phyloP scores from a whole-genome alignment of 2,888 invertebrate species.

The Danaus chrysippus region DNA sequence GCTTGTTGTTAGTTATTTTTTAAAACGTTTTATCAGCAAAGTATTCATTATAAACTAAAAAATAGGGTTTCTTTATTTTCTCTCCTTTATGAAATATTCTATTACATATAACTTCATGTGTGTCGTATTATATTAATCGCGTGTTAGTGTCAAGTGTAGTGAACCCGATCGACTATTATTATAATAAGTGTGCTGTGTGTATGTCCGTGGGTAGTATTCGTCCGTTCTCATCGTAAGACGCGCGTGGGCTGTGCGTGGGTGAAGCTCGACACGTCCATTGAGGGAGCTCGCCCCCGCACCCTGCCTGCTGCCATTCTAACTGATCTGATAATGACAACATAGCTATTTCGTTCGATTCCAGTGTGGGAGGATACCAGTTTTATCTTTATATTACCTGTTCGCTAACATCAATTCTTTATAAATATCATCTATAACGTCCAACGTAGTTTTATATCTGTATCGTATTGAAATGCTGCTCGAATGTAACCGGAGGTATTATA shows the following conservation, averaged over 20 bases:
- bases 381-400: conserved; percentile 23
- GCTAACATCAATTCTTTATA: conserved; percentile 17
- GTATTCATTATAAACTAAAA: no score
- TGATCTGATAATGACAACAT: conserved; percentile 56
- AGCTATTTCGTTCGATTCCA: conserved; percentile 42
- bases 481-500: conserved; percentile 46
- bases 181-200: conserved; percentile 39
- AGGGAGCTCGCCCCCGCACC: conserved; percentile 55
- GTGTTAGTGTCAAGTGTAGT: background rate
- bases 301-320: conserved; percentile 45
- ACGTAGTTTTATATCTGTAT: background rate
- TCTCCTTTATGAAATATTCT: no score
- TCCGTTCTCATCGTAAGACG: conserved; percentile 16
- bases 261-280: conserved; percentile 61
- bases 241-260: conserved; percentile 49
- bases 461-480: conserved; percentile 16
- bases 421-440: conserved; percentile 1
- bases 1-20: no score
- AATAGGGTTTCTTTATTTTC: no score
- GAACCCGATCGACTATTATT: conserved; percentile 42
- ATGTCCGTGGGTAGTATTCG: conserved; percentile 16
- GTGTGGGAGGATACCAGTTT: conserved; percentile 28
- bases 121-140: no score
- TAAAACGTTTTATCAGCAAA: no score
- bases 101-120: no score